Base-by-base conservation (phyloP, 1,140 invertebrate species). In the Thrips palmi region DNA sequence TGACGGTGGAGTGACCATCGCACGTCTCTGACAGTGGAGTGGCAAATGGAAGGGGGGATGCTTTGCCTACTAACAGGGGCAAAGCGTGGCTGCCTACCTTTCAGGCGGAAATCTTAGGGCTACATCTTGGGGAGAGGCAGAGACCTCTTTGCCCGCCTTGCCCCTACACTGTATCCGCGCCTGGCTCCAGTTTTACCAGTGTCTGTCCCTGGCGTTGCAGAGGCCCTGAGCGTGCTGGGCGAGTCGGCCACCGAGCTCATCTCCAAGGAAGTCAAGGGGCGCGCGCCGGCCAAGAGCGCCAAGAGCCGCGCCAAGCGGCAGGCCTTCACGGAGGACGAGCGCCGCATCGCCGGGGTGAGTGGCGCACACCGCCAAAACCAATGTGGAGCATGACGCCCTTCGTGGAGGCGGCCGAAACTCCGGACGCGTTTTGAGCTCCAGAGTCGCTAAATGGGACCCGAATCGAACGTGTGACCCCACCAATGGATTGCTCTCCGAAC, bases 291-390 rank as follows among this genome's bases (percentile, higher is more conserved):
- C n/a, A 55, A 6, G 47, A 62, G 41, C 45, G 53, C 14, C 48
- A 52, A 12, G 24, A 21, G 8, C n/a, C 18, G 31, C 6, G 25
- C 10, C 43, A 69, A 69, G 50, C 48, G 68, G 37, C 64, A 68
- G 30, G 39, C 62, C 10, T 70, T 72, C 46, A 62, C 62, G 6
- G 62, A 65, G 24, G 69, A 72, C 40, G 68, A 72, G 49, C 67
- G 62, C 44, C 54, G 66, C 44, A 70, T 72, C 35, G 69, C 69
- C 17, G 69, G 69, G 47, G 68, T 72, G 48, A 64, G 61, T 56
- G 35, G 14, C n/a, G 37, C 11, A 11, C 5, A 32, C 8, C 5
- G 8, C 27, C 14, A n/a, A 33, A 5, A n/a, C 18, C 29, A 14
- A 15, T 37, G 6, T 28, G 8, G 17, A 12, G 18, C 29, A 15